Evolutionary conservation across 2,888 invertebrate species (phyloP).

Genomic region (Teleogryllus oceanicus): DNA sequence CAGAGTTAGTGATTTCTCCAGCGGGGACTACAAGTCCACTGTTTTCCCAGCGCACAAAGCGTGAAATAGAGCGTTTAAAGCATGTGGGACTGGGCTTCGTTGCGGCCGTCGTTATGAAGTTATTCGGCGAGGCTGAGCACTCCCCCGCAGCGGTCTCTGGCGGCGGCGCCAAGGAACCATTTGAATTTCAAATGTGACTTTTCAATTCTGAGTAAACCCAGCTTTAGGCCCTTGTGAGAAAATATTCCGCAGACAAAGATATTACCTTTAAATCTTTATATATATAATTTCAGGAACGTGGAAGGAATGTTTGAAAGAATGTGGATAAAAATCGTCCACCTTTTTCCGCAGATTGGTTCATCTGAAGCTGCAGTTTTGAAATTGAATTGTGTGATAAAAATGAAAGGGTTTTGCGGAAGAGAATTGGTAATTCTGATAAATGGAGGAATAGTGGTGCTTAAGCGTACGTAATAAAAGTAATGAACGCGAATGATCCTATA

Average conservation of each 20-base stretch:
- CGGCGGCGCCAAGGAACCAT: neutral
- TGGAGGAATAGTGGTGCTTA: too few species aligned
- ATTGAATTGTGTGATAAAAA: too few species aligned
- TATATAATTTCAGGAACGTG: neutral
- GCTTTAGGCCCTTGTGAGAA: conserved; percentile 6
- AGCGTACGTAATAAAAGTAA: too few species aligned
- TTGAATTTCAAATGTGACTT: conserved; percentile 11
- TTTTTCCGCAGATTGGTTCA: too few species aligned
- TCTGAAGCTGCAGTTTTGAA: too few species aligned
- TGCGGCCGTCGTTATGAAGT: neutral
- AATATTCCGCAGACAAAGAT: neutral
- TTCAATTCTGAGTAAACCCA: neutral
- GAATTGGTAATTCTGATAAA: too few species aligned
- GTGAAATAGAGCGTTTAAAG: neutral
- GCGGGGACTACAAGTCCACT: too few species aligned
- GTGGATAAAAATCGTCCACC: too few species aligned
- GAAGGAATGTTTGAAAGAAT: too few species aligned
- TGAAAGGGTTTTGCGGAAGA: too few species aligned
- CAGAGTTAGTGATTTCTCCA: too few species aligned
- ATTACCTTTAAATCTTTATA: neutral
- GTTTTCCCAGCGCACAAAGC: neutral
- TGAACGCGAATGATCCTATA: too few species aligned
- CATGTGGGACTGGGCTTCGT: neutral
- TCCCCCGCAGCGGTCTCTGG: neutral
- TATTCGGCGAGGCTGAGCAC: neutral